Conservation (phyloP, 2,797 vertebrate genomes). For the Steatocranus sp. region DNA sequence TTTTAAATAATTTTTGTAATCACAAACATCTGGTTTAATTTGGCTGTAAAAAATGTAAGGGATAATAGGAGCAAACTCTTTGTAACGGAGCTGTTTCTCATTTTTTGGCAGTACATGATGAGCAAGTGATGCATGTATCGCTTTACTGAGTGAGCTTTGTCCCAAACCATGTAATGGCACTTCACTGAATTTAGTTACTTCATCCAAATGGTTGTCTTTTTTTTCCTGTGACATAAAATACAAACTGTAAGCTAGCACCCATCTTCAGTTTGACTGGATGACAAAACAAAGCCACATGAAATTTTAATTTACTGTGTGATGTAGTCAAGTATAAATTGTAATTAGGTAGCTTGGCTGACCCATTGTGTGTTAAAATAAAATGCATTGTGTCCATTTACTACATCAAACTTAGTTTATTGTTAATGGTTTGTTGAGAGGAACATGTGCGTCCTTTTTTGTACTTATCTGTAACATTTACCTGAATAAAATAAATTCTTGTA, state of each 20-base stretch:
- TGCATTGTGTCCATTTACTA: background rate
- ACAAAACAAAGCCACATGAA: background rate
- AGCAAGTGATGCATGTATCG: background rate
- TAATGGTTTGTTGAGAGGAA: conserved; percentile 8
- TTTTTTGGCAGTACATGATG: background rate
- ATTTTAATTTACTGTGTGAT: background rate
- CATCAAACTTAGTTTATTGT: background rate
- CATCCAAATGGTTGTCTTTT: background rate
- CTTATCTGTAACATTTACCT: conserved; percentile 16
- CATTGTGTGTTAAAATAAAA: background rate
- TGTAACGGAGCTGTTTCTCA: background rate
- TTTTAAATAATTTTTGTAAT: background rate
- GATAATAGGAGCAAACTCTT: background rate
- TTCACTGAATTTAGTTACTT: background rate
- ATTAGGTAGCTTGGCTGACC: background rate
- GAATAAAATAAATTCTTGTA: conserved; percentile 38
- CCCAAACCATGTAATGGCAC: background rate
- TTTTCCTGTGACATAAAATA: background rate
- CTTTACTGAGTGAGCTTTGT: background rate
- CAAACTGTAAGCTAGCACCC: background rate
- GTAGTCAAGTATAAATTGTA: background rate
- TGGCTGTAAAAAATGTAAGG: background rate
- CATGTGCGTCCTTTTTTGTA: background rate
- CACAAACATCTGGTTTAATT: background rate
- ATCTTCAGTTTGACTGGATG: background rate